Conservation (phyloP, 2,888 invertebrate genomes). For the Hydrotaea diabolus region DNA sequence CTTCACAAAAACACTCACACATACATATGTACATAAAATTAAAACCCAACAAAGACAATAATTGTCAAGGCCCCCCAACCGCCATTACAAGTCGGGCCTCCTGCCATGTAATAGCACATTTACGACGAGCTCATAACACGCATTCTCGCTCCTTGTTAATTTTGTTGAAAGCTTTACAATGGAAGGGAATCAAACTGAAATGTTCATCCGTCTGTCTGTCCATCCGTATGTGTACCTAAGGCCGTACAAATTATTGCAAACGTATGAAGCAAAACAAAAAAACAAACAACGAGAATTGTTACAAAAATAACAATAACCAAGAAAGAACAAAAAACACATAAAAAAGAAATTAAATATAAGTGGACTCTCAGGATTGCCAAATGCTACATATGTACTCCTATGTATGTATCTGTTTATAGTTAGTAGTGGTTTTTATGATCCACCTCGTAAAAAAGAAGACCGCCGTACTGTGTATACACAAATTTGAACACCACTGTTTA, state of each 20-base stretch:
- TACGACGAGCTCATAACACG: conserved; percentile 52
- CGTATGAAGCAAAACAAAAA: conserved; percentile 14
- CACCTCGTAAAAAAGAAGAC: conserved; percentile 51
- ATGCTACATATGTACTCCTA: conserved; percentile 8
- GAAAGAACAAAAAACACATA: conserved; percentile 56
- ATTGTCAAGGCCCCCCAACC: background rate
- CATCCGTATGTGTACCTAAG: background rate
- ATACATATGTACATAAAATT: conserved; percentile 2
- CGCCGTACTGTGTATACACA: background rate
- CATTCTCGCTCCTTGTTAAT: conserved; percentile 56
- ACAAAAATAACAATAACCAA: conserved; percentile 64
- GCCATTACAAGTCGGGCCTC: background rate
- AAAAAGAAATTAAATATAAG: conserved; percentile 64
- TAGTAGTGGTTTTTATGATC: conserved; percentile 44
- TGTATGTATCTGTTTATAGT: background rate
- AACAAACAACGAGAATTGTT: conserved; percentile 49
- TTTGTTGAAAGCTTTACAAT: conserved; percentile 64
- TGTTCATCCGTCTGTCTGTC: background rate
- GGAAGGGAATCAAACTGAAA: background rate
- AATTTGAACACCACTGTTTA: conserved; percentile 60
- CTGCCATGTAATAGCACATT: background rate
- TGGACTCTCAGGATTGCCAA: conserved; percentile 47
- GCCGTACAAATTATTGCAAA: conserved; percentile 4
- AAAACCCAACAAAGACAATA: conserved; percentile 34
- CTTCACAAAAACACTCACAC: too few relatives aligned